Evolutionary conservation across 2,888 invertebrate species (phyloP).

Genomic region (Cinara cedri): DNA sequence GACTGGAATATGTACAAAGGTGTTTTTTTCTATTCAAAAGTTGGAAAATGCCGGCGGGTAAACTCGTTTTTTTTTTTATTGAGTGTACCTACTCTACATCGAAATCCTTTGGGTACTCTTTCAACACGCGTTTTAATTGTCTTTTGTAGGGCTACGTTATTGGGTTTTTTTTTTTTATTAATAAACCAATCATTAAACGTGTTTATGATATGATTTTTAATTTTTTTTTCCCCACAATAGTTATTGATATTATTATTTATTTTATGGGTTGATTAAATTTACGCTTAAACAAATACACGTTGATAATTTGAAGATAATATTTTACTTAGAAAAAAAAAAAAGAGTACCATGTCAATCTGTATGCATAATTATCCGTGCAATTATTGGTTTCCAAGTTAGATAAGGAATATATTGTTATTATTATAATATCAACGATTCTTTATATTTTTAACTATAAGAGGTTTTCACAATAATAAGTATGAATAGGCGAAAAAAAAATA

Average conservation of each 20-base stretch:
- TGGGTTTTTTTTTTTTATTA: neutral
- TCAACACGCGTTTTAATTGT: conserved; percentile 24
- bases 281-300: neutral
- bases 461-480: too few species aligned
- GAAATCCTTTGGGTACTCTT: conserved; percentile 8
- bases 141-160: neutral
- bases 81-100: neutral
- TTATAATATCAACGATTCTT: too few species aligned
- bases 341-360: too few species aligned
- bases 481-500: too few species aligned
- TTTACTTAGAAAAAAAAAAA: too few species aligned
- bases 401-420: too few species aligned
- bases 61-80: neutral
- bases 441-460: too few species aligned
- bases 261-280: neutral
- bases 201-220: neutral
- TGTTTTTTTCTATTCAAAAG: neutral
- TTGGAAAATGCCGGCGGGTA: neutral
- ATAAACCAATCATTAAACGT: neutral
- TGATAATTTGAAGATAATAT: too few species aligned
- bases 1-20: neutral
- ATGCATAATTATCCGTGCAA: too few species aligned
- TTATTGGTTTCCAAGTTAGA: too few species aligned
- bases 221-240: too few species aligned
- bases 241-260: too few species aligned